Evolutionary conservation across 2,888 invertebrate species (phyloP).

Genomic region (Sesia apiformis): DNA sequence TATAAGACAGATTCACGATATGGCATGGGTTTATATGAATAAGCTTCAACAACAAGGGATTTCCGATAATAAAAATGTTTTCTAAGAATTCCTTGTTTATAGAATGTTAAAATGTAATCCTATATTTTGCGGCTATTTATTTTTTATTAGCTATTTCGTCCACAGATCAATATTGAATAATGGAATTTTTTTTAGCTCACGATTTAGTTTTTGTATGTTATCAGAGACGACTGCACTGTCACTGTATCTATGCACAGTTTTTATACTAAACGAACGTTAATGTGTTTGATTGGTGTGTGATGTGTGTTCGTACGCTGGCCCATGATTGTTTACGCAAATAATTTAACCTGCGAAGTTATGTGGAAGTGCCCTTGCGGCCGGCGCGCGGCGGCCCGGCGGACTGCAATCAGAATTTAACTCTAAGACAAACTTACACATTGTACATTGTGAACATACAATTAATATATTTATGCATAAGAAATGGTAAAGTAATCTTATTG

Average conservation of each 20-base stretch:
- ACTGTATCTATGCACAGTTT: not conserved
- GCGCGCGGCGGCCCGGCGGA: constrained; percentile 62
- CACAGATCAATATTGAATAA: too few relatives aligned
- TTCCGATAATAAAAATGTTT: too few relatives aligned
- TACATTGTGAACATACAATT: constrained; percentile 73
- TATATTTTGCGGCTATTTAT: too few relatives aligned
- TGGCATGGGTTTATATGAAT: too few relatives aligned
- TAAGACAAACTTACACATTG: constrained; percentile 64
- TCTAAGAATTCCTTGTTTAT: too few relatives aligned
- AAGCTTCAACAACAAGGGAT: too few relatives aligned
- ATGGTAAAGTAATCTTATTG: constrained; percentile 70
- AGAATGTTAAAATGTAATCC: too few relatives aligned
- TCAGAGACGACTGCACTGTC: not conserved
- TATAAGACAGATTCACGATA: too few relatives aligned
- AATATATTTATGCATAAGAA: constrained; percentile 54
- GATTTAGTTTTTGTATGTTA: too few relatives aligned
- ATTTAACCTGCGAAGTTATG: constrained; percentile 38
- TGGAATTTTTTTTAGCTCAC: too few relatives aligned
- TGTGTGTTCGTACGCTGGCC: constrained; percentile 1
- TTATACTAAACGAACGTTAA: constrained; percentile 4
- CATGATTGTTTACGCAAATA: not conserved
- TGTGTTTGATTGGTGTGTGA: constrained; percentile 3
- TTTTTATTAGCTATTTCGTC: too few relatives aligned
- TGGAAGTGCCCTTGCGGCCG: constrained; percentile 68
- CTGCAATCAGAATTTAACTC: constrained; percentile 60